Conservation (phyloP, 2,797 vertebrate genomes). For the Hephaestus fuliginosus region DNA sequence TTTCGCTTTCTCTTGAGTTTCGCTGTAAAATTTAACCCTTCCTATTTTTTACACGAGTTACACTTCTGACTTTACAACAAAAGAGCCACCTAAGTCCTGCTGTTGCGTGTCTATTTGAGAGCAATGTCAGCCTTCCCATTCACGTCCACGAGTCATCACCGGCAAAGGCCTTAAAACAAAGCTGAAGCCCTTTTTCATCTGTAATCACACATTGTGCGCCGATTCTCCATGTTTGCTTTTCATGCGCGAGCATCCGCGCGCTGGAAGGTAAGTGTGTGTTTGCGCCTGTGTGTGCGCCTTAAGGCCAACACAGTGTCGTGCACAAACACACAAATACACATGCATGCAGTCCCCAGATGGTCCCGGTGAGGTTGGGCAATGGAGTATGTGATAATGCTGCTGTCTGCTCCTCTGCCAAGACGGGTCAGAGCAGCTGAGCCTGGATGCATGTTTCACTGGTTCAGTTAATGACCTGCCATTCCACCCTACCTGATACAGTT, state of each 20-base stretch:
- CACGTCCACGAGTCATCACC: neutral
- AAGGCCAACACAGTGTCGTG: neutral
- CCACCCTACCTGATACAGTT: constrained; percentile 35
- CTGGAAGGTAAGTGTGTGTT: neutral
- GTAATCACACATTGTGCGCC: constrained; percentile 2
- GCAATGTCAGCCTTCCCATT: neutral
- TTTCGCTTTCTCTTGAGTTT: neutral
- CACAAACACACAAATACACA: constrained; percentile 28
- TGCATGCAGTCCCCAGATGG: constrained; percentile 35
- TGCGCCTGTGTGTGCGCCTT: neutral
- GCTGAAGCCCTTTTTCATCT: neutral
- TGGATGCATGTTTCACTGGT: constrained; percentile 68
- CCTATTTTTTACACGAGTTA: too few species aligned
- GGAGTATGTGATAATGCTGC: constrained; percentile 58
- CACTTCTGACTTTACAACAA: too few species aligned
- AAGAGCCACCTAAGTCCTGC: neutral
- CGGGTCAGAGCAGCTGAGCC: constrained; percentile 55
- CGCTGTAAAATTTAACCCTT: too few species aligned
- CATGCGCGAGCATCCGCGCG: neutral
- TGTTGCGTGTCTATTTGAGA: neutral
- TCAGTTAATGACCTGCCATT: constrained; percentile 76
- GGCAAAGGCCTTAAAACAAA: neutral
- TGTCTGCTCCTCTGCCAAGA: constrained; percentile 47
- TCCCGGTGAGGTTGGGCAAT: constrained; percentile 36
- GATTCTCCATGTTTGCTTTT: neutral